phyloP scores from a whole-genome alignment of 2,888 invertebrate species.

The Dastarcus helophoroides region DNA sequence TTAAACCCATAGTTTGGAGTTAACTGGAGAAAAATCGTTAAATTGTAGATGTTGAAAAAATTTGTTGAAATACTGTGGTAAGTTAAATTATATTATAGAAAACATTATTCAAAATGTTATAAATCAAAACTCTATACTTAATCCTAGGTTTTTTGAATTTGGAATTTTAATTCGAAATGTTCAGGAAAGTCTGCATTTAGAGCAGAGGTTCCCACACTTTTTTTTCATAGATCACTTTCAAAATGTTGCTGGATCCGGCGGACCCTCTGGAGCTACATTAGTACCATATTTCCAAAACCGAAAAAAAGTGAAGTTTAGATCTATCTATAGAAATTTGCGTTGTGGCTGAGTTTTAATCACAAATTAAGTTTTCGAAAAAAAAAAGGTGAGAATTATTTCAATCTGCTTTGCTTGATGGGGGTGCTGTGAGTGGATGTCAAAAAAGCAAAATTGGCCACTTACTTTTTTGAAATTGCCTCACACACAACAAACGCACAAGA shows the following conservation, averaged over 20 bases:
- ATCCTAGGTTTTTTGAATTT: too few relatives aligned
- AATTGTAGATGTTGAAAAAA: too few relatives aligned
- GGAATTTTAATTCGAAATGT: too few relatives aligned
- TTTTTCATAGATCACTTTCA: conserved; percentile 1
- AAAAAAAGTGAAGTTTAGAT: conserved; percentile 6
- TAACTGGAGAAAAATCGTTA: too few relatives aligned
- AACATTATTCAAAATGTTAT: too few relatives aligned
- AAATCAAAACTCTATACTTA: too few relatives aligned
- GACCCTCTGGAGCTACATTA: conserved; percentile 6
- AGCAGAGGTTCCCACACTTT: conserved; percentile 1
- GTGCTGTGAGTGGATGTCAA: conserved; percentile 7
- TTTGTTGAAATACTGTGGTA: too few relatives aligned
- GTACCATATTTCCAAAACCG: conserved; percentile 5
- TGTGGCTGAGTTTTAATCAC: conserved; percentile 5
- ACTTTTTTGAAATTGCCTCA: too few relatives aligned
- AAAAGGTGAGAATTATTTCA: conserved; percentile 5
- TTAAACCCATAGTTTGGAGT: too few relatives aligned
- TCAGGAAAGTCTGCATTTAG: too few relatives aligned
- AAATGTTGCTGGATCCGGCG: conserved; percentile 6
- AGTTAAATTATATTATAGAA: too few relatives aligned
- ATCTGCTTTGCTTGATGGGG: conserved; percentile 4
- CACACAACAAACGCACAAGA: too few relatives aligned
- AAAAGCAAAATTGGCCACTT: conserved; percentile 5
- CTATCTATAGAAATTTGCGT: conserved; percentile 4
- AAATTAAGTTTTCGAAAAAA: conserved; percentile 6